These are phyloP conservation scores for Slavum lentiscoides DNA, from an alignment of 2,888 invertebrate species.

Conservation along the genomic window DNA sequence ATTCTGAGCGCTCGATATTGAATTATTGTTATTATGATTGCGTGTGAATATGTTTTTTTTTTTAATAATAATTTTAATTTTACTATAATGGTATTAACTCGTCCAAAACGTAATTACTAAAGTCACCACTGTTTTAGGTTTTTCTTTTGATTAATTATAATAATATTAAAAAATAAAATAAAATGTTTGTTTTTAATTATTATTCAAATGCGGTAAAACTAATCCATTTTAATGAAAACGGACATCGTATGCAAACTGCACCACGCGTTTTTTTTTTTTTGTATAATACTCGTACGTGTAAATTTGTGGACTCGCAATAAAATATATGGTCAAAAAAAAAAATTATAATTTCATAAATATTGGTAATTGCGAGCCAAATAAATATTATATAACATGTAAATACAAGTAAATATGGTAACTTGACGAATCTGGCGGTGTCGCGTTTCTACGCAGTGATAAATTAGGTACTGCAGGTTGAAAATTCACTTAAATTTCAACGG, in stretches of 20 bases:
- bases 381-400: too few species aligned
- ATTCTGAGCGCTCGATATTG: neutral
- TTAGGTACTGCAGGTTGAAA: too few species aligned
- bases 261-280: too few species aligned
- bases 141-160: neutral
- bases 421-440: too few species aligned
- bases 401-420: too few species aligned
- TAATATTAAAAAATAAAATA: neutral
- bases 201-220: conserved; percentile 9
- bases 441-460: too few species aligned
- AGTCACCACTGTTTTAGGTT: neutral
- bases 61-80: neutral
- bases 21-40: neutral
- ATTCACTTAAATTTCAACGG: too few species aligned
- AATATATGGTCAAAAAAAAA: too few species aligned
- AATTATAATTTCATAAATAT: too few species aligned
- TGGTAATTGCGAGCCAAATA: too few species aligned
- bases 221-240: conserved; percentile 5
- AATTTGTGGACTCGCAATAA: neutral
- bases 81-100: neutral
- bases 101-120: neutral
- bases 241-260: neutral
- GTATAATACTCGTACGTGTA: too few species aligned
- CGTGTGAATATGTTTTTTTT: neutral
- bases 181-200: conserved; percentile 30